A percentile compares a stretch with the other conserved stretches of the same genome.
Evolutionary conservation across 2,888 invertebrate species (phyloP).

Genomic region (Thereva nobilitata): DNA sequence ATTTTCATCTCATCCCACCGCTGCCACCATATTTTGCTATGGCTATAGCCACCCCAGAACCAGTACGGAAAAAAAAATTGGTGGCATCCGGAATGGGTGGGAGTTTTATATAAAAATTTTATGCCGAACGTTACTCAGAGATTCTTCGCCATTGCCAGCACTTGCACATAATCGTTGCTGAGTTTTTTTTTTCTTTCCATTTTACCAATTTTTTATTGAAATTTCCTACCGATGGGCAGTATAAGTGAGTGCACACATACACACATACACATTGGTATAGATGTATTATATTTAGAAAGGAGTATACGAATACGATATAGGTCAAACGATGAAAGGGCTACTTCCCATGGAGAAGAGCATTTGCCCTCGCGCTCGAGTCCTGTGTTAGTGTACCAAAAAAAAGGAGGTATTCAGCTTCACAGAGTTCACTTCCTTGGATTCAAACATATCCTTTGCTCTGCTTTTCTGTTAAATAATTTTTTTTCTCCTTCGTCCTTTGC

Average conservation of each 20-base stretch:
- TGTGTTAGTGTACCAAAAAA: background rate
- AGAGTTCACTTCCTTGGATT: no score
- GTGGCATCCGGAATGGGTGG: no score
- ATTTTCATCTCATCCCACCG: background rate
- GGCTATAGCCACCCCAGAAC: background rate
- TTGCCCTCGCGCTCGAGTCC: background rate
- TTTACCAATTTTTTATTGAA: conserved; percentile 6
- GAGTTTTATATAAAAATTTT: conserved; percentile 27
- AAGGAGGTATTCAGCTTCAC: background rate
- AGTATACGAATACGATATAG: background rate
- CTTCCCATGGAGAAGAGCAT: background rate
- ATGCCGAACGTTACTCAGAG: conserved; percentile 12
- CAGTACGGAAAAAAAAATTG: no score
- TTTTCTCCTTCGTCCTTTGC: no score
- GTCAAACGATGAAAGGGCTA: conserved; percentile 11
- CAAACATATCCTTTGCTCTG: no score
- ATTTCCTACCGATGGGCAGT: background rate
- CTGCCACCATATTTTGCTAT: background rate
- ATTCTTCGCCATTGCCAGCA: conserved; percentile 14
- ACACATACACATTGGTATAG: background rate
- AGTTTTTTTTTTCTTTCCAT: background rate
- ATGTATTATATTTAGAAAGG: no score
- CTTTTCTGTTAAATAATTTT: no score
- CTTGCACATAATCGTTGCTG: conserved; percentile 24
- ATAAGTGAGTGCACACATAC: background rate